Percentiles rank a stretch among this genome's conserved stretches.
phyloP scores from a whole-genome alignment of 2,797 vertebrate species.

The Artibeus jamaicensis region DNA sequence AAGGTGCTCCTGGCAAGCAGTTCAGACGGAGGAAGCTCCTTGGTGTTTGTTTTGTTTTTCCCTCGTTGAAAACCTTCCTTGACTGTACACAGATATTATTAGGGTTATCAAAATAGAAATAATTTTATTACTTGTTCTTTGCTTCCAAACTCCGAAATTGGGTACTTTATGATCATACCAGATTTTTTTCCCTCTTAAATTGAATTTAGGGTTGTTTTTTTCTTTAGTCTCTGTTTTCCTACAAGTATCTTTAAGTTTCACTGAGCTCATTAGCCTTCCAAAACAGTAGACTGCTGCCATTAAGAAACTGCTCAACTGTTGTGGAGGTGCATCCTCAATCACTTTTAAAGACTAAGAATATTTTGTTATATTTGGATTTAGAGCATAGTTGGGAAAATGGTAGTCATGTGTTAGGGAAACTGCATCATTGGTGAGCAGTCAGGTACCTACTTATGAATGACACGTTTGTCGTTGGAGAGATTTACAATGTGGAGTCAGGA shows the following conservation, averaged over 20 bases:
- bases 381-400: neutral
- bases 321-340: neutral
- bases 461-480: conserved; percentile 25
- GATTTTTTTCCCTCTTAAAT: neutral
- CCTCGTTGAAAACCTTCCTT: neutral
- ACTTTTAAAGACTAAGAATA: neutral
- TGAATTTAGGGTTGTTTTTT: neutral
- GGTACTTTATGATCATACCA: neutral
- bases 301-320: neutral
- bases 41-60: neutral
- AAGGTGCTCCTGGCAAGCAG: neutral
- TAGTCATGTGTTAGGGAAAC: conserved; percentile 21
- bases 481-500: conserved; percentile 27
- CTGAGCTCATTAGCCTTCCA: neutral
- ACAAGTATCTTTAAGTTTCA: neutral
- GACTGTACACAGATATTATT: neutral
- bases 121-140: neutral
- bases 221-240: neutral
- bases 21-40: neutral
- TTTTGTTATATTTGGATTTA: neutral
- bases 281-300: neutral
- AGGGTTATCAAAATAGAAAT: neutral
- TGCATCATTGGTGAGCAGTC: neutral
- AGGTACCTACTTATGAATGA: conserved; percentile 42
- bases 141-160: neutral